Conservation (phyloP, 2,797 vertebrate genomes). For the Acridotheres tristis region DNA sequence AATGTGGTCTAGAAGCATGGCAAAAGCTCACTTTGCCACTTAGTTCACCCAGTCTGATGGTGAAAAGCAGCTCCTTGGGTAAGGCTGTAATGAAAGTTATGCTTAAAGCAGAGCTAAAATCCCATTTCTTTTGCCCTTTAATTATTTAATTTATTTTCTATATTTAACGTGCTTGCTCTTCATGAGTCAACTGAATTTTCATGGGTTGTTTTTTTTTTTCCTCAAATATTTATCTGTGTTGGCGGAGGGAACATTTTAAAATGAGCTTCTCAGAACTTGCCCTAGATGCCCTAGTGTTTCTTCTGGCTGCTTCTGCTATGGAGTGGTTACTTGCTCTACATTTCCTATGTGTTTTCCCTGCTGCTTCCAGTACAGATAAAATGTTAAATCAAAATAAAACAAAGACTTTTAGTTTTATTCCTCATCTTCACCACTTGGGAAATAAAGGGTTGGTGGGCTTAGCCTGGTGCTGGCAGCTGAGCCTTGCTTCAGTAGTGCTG, state of each 20-base stretch:
- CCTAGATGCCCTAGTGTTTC: background rate
- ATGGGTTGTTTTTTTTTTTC: background rate
- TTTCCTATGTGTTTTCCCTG: background rate
- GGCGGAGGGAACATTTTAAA: constrained; percentile 9
- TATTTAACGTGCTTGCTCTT: background rate
- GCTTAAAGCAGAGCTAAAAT: background rate
- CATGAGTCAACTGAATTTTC: constrained; percentile 13
- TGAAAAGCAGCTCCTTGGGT: background rate
- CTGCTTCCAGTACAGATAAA: background rate
- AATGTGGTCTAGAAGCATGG: background rate
- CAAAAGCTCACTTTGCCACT: background rate
- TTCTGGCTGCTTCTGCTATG: background rate
- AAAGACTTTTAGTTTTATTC: background rate
- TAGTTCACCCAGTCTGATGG: background rate
- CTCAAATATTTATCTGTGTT: constrained; percentile 50
- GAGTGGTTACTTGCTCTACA: background rate
- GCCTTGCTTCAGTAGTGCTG: rapidly evolving
- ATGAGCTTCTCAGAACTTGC: background rate
- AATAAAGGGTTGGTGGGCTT: background rate
- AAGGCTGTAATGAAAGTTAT: background rate
- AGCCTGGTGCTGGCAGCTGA: background rate
- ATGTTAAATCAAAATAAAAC: background rate
- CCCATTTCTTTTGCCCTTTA: background rate
- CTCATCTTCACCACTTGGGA: background rate
- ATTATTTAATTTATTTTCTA: constrained; percentile 55